Percentiles rank a stretch among this genome's conserved stretches.
phyloP scores from a whole-genome alignment of 1,140 invertebrate species.

The Adoxophyes honmai region DNA sequence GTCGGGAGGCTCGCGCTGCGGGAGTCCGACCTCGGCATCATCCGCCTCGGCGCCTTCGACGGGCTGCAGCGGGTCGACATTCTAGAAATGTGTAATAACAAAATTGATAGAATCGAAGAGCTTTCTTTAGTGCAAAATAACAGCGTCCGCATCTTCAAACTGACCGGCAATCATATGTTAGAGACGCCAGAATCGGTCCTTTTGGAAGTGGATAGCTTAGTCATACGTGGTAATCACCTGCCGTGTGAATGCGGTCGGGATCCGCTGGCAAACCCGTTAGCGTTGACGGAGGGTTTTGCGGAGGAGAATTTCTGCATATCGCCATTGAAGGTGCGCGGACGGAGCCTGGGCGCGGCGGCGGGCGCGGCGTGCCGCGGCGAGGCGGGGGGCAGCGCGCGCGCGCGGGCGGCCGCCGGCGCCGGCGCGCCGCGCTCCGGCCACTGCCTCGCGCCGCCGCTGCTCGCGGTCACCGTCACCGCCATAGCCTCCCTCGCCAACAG shows the following conservation, averaged over 20 bases:
- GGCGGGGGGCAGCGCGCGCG: constrained; percentile 56
- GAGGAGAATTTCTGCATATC: constrained; percentile 91
- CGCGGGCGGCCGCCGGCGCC: constrained; percentile 44
- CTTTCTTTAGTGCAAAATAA: constrained; percentile 82
- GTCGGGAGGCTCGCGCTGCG: constrained; percentile 85
- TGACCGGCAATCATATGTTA: constrained; percentile 89
- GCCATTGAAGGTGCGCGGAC: constrained; percentile 87
- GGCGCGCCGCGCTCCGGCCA: constrained; percentile 36
- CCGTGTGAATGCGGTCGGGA: constrained; percentile 90
- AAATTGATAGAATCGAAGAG: constrained; percentile 88
- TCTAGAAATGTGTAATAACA: constrained; percentile 88
- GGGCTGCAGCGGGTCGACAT: constrained; percentile 82
- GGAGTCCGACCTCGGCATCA: constrained; percentile 87
- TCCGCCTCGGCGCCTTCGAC: constrained; percentile 84
- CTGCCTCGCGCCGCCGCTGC: constrained; percentile 31
- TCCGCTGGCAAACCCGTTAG: constrained; percentile 84
- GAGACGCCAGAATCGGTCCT: constrained; percentile 82
- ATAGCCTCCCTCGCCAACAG: constrained; percentile 56
- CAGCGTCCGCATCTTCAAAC: constrained; percentile 81
- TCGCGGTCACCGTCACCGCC: constrained; percentile 39
- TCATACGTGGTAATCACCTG: constrained; percentile 86
- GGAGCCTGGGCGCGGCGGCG: constrained; percentile 83
- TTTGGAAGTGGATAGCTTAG: constrained; percentile 82
- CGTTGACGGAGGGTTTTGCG: constrained; percentile 84
- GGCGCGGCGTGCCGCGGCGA: constrained; percentile 77